phyloP scores from a whole-genome alignment of 2,113 vertebrate species.

The Orientallactaga bullata region DNA sequence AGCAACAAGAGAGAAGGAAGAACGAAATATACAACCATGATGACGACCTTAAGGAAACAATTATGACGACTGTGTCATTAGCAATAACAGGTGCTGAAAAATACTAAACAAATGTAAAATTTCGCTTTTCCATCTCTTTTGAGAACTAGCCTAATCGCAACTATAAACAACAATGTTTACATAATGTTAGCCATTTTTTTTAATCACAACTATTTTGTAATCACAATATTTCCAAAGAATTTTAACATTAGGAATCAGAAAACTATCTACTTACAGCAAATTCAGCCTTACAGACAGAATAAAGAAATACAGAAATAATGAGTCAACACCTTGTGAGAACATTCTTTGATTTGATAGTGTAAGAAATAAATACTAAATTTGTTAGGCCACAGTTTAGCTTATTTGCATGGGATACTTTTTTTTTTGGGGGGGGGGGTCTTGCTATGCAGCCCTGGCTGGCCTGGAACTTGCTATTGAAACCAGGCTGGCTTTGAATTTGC shows the following conservation, averaged over 20 bases:
- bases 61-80: not conserved
- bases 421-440: too few relatives aligned
- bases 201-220: too few relatives aligned
- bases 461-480: not conserved
- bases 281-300: not conserved
- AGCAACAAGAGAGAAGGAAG: not conserved
- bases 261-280: not conserved
- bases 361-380: slow-evolving; percentile 14
- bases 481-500: not conserved
- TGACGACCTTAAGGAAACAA: slow-evolving; percentile 2
- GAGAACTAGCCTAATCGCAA: slow-evolving; percentile 31
- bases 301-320: too few relatives aligned
- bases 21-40: slow-evolving; percentile 13
- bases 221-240: slow-evolving; percentile 30
- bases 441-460: not conserved
- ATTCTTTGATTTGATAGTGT: not conserved
- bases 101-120: slow-evolving; percentile 8
- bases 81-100: not conserved
- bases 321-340: not conserved
- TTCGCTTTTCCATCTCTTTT: not conserved
- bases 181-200: not conserved
- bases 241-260: not conserved
- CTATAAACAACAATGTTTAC: slow-evolving; percentile 35
- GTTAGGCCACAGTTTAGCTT: not conserved
- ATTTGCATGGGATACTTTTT: not conserved